Base-by-base conservation (phyloP, 2,113 vertebrate genomes). In the Bujurquina vittata region DNA sequence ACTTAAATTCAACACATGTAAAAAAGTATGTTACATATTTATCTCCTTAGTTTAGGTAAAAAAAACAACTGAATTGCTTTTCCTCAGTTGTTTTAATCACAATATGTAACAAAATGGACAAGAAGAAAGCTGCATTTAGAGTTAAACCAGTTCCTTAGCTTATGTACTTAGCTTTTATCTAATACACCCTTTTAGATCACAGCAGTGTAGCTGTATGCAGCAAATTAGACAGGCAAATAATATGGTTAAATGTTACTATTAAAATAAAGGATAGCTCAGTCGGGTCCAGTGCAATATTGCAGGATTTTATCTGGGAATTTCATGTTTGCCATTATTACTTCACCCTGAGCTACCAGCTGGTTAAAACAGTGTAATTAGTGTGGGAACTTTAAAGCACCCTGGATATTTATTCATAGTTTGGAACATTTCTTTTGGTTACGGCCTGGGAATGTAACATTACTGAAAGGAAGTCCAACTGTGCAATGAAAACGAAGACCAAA, bases 301-400 rank as follows among this genome's bases (percentile, higher is more conserved):
- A 67, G 22, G 9, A 67, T 49, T 67, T 18, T 18, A 29, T 29
- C 46, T 67, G 22, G 26, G 10, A 52, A 75, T 54, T 37, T 43
- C 6, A 6, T 12, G 4, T 26, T 57, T 73, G 9, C 0, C 18
- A 46, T 3, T 5, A n/a, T 17, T 59, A 43, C 31, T 15, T 83
- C 20, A 3, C 23, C 67, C 55, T 52, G 55, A 29, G 59, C 10
- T 75, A 56, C 58, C 26, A 67, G 35, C 43, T 17, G 11, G 35
- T 84, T 88, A 67, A 79, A 75, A 80, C 11, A 0, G 54, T 54
- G 17, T 76, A 43, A 84, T 82, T 77, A 60, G 55, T 79, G 40
- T 76, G 29, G 33, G 56, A 46, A 73, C 17, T 73, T 74, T 31
- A 43, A 46, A 11, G n/a, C 2, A 54, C 29, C 17, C 33, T 74